Percentiles rank a stretch among this genome's conserved stretches.
phyloP scores from a whole-genome alignment of 1,140 invertebrate species.

The Bombus polaris region DNA sequence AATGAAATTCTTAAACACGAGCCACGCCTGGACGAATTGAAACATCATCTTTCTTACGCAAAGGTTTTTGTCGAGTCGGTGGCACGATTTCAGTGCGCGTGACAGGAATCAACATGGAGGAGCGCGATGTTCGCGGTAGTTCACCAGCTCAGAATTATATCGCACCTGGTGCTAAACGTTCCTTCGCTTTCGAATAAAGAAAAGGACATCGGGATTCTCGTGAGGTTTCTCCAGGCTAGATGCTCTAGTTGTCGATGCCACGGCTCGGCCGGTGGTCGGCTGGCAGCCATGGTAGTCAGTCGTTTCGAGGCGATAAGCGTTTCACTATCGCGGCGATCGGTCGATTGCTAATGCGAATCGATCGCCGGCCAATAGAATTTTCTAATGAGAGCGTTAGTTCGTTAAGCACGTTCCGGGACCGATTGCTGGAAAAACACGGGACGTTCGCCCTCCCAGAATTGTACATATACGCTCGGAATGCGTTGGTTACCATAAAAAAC shows the following conservation, averaged over 20 bases:
- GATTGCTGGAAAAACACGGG: slow-evolving; percentile 44
- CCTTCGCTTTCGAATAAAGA: slow-evolving; percentile 44
- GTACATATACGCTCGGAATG: slow-evolving; percentile 42
- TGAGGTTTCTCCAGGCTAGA: slow-evolving; percentile 1
- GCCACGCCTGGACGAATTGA: slow-evolving; percentile 32
- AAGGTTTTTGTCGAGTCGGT: slow-evolving; percentile 48
- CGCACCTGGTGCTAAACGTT: slow-evolving; percentile 56
- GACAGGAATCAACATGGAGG: slow-evolving; percentile 54
- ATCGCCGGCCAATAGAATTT: slow-evolving; percentile 18
- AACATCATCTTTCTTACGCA: slow-evolving; percentile 55
- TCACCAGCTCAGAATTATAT: slow-evolving; percentile 33
- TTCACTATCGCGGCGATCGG: slow-evolving; percentile 9
- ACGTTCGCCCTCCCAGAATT: slow-evolving; percentile 30
- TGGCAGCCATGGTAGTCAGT: not conserved
- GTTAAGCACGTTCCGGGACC: slow-evolving; percentile 37
- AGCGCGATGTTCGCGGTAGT: slow-evolving; percentile 28
- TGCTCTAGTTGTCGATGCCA: slow-evolving; percentile 20
- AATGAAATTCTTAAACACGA: not conserved
- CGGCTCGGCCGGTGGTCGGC: slow-evolving; percentile 15
- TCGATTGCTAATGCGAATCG: slow-evolving; percentile 41
- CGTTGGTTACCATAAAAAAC: slow-evolving; percentile 50
- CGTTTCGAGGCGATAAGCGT: slow-evolving; percentile 37
- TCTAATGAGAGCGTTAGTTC: slow-evolving; percentile 46
- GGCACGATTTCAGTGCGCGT: slow-evolving; percentile 55
- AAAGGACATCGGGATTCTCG: slow-evolving; percentile 39